Evolutionary conservation across 2,888 invertebrate species (phyloP).

Genomic region (Sphaerophoria rueppellii): DNA sequence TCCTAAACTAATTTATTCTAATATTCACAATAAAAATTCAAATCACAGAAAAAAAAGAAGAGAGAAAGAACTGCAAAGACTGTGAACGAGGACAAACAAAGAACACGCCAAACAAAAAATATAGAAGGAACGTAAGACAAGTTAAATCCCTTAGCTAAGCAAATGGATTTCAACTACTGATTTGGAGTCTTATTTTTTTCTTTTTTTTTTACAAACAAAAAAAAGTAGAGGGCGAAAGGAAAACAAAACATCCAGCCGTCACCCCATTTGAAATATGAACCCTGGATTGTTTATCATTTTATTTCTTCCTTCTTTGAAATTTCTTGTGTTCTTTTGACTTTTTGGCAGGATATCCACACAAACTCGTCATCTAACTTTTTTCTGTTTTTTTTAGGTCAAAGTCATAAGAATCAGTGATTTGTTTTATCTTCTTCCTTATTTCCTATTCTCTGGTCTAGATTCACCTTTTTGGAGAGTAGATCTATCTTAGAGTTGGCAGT

Average conservation of each 20-base stretch:
- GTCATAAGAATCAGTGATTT: constrained; percentile 63
- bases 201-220: no score
- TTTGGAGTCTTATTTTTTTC: constrained; percentile 17
- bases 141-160: constrained; percentile 47
- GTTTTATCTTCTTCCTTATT: constrained; percentile 28
- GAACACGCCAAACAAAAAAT: background rate
- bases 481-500: background rate
- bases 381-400: constrained; percentile 61
- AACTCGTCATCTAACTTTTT: constrained; percentile 51
- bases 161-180: constrained; percentile 56
- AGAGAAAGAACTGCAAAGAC: constrained; percentile 27
- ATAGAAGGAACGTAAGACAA: constrained; percentile 26
- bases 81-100: constrained; percentile 5
- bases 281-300: constrained; percentile 47
- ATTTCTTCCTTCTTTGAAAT: constrained; percentile 14
- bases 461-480: constrained; percentile 19
- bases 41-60: constrained; percentile 54
- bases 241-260: constrained; percentile 15
- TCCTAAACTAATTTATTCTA: constrained; percentile 65
- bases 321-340: constrained; percentile 32
- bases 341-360: constrained; percentile 4
- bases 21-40: constrained; percentile 70
- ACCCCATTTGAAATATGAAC: constrained; percentile 64
- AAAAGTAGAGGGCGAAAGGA: background rate
- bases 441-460: constrained; percentile 18